Evolutionary conservation across 2,113 vertebrate species (phyloP).

Genomic region (Dicaeum eximium): DNA sequence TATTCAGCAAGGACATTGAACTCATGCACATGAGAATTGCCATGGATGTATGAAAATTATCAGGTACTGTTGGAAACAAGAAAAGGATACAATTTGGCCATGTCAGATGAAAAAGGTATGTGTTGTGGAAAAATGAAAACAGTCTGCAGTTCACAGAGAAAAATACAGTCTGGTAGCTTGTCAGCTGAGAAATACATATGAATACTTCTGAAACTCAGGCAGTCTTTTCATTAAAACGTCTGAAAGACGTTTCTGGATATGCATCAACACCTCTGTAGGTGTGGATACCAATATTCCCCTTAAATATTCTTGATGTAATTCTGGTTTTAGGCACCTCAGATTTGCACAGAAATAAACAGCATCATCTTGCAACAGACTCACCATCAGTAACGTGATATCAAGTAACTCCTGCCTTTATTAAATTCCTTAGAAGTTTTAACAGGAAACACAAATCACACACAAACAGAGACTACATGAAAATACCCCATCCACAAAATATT

Average conservation of each 20-base stretch:
- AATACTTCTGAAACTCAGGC: background rate
- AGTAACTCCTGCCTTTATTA: background rate
- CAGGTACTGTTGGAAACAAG: background rate
- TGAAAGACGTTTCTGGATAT: background rate
- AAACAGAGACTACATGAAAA: background rate
- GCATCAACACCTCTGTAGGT: background rate
- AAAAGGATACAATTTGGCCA: background rate
- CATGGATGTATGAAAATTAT: background rate
- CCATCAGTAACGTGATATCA: background rate
- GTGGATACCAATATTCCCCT: background rate
- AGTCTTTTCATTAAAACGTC: background rate
- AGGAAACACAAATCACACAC: background rate
- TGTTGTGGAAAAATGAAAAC: background rate
- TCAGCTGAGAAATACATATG: background rate
- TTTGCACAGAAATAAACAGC: background rate
- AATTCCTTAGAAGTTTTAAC: background rate
- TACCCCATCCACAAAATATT: background rate
- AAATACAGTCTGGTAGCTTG: background rate
- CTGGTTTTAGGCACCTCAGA: background rate
- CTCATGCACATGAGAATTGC: background rate
- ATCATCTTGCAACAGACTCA: background rate
- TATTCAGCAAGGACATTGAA: background rate
- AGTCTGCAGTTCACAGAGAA: background rate
- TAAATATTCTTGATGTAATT: background rate
- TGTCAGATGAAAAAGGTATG: background rate